These are phyloP conservation scores for Indicator maculatus DNA, from an alignment of 2,113 vertebrate genomes.

Conservation along the genomic window DNA sequence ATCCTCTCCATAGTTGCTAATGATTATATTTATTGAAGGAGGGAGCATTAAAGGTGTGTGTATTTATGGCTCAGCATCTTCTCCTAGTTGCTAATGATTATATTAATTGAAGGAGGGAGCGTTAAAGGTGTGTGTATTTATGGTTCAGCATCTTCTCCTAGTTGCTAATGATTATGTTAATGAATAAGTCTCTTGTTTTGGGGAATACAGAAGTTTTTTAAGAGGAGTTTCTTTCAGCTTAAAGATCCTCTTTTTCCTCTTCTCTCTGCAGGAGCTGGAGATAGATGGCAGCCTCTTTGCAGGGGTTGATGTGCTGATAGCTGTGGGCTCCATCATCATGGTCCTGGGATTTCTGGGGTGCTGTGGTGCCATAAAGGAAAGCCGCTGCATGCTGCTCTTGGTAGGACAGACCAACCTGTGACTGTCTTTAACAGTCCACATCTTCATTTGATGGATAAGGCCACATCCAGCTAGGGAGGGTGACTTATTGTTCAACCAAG, in stretches of 20 bases:
- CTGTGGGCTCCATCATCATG: slow-evolving; percentile 82
- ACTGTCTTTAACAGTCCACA: not conserved
- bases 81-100: too few species aligned
- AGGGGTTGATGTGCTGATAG: slow-evolving; percentile 71
- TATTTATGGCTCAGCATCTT: too few species aligned
- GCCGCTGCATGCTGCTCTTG: slow-evolving; percentile 84
- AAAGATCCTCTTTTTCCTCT: not conserved
- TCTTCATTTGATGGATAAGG: not conserved
- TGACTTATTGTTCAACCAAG: not conserved
- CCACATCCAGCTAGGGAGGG: not conserved
- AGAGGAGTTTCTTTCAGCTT: not conserved
- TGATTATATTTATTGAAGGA: not conserved
- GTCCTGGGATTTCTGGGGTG: slow-evolving; percentile 89
- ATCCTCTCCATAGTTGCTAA: not conserved
- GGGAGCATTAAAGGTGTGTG: not conserved
- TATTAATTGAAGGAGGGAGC: not conserved
- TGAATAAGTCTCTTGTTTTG: not conserved
- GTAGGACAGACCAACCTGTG: slow-evolving; percentile 63
- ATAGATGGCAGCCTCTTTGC: not conserved
- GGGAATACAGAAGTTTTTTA: not conserved
- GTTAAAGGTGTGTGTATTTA: not conserved
- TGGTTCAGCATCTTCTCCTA: not conserved
- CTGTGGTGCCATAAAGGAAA: slow-evolving; percentile 87
- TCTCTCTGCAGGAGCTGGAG: not conserved
- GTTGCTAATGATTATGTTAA: not conserved